phyloP scores from a whole-genome alignment of 2,888 invertebrate genomes.

The Rhagonycha fulva region DNA sequence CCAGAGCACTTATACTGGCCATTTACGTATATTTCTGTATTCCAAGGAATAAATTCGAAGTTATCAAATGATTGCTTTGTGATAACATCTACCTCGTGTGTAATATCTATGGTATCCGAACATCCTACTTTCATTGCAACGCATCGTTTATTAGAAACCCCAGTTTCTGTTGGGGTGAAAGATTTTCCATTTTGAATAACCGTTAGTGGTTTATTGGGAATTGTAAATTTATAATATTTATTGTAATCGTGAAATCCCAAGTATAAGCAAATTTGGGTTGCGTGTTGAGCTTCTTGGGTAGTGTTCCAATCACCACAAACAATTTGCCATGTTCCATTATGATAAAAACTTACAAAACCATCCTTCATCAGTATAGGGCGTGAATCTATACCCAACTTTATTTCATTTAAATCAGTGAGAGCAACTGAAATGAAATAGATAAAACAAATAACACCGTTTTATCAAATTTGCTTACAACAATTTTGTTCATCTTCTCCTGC shows the following conservation, averaged over 20 bases:
- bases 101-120: conserved; percentile 55
- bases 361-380: conserved; percentile 63
- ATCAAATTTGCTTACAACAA: conserved; percentile 66
- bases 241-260: conserved; percentile 65
- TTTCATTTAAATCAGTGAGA: conserved; percentile 66
- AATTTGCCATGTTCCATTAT: conserved; percentile 67
- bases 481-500: conserved; percentile 77
- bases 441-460: conserved; percentile 6
- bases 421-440: conserved; percentile 61
- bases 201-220: not conserved
- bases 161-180: not conserved
- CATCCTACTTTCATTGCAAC: conserved; percentile 62
- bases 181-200: not conserved
- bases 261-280: conserved; percentile 65
- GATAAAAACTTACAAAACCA: conserved; percentile 67
- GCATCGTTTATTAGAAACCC: conserved; percentile 45
- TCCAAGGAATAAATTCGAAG: conserved; percentile 64
- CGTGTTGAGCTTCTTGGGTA: conserved; percentile 56
- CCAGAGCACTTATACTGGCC: conserved; percentile 74
- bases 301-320: conserved; percentile 61
- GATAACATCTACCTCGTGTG: conserved; percentile 9
- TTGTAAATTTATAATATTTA: conserved; percentile 31
- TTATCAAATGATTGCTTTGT: conserved; percentile 38
- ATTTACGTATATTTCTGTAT: conserved; percentile 71
- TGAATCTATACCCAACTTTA: conserved; percentile 64